phyloP scores from a whole-genome alignment of 2,797 vertebrate species.

The Clamator glandarius region DNA sequence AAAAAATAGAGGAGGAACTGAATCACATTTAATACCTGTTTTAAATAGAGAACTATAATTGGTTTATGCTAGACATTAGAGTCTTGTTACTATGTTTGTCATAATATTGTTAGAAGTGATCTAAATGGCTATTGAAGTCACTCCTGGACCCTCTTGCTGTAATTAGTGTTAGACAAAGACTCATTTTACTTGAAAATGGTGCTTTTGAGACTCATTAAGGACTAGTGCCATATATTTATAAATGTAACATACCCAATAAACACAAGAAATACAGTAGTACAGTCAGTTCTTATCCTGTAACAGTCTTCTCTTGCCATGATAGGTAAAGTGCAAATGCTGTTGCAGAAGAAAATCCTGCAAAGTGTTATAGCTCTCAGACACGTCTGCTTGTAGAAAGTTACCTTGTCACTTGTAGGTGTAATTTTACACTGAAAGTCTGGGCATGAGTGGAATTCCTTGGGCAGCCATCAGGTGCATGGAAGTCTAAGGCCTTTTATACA shows the following conservation, averaged over 20 bases:
- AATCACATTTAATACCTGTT: constrained; percentile 25
- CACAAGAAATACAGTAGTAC: background rate
- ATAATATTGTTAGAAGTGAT: background rate
- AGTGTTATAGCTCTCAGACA: background rate
- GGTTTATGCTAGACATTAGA: background rate
- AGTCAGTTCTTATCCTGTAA: background rate
- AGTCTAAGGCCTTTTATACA: background rate
- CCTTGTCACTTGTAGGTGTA: background rate
- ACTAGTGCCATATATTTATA: constrained; percentile 8
- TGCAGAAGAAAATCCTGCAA: background rate
- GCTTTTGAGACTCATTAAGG: constrained; percentile 32
- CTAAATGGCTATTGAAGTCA: constrained; percentile 36
- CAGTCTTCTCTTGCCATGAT: background rate
- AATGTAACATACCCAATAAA: background rate
- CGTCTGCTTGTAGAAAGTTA: background rate
- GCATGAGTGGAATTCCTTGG: background rate
- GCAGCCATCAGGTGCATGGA: background rate
- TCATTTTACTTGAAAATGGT: constrained; percentile 27
- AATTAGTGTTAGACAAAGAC: constrained; percentile 42
- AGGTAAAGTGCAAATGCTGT: background rate
- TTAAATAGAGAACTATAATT: constrained; percentile 27
- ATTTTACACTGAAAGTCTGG: background rate
- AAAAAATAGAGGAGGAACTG: background rate
- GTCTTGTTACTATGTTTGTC: constrained; percentile 44
- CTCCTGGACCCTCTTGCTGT: constrained; percentile 22